These are phyloP conservation scores for Coturnix japonica DNA, from an alignment of 2,113 vertebrate species.

Conservation along the genomic window DNA sequence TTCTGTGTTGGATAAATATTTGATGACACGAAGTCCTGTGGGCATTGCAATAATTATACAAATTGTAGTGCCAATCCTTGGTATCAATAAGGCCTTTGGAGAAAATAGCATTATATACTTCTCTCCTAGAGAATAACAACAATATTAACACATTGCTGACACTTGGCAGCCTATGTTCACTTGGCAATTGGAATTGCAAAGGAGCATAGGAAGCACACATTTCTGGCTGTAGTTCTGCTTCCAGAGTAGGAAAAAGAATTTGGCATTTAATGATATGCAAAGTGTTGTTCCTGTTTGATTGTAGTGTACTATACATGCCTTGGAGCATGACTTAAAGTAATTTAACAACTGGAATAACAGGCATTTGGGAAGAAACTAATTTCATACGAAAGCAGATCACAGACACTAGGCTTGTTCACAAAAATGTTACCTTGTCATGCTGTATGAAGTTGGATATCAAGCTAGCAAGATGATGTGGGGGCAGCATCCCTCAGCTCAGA, in stretches of 20 bases:
- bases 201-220: slow-evolving; percentile 50
- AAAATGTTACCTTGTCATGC: slow-evolving; percentile 71
- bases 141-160: slow-evolving; percentile 69
- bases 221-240: slow-evolving; percentile 72
- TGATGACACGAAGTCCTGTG: slow-evolving; percentile 64
- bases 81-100: slow-evolving; percentile 69
- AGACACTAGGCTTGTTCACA: slow-evolving; percentile 70
- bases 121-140: slow-evolving; percentile 71
- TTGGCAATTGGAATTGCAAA: slow-evolving; percentile 74
- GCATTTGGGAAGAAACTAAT: slow-evolving; percentile 80
- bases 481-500: background rate
- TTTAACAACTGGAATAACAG: slow-evolving; percentile 84
- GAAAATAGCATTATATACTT: slow-evolving; percentile 67
- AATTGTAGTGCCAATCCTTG: slow-evolving; percentile 71
- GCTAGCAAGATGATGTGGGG: background rate
- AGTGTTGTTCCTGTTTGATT: slow-evolving; percentile 76
- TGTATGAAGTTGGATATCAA: slow-evolving; percentile 38
- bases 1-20: slow-evolving; percentile 71
- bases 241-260: slow-evolving; percentile 73
- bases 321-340: slow-evolving; percentile 81
- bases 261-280: slow-evolving; percentile 79
- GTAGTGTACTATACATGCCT: slow-evolving; percentile 76
- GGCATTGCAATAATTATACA: slow-evolving; percentile 70
- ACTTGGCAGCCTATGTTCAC: slow-evolving; percentile 71
- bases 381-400: slow-evolving; percentile 75